These are phyloP conservation scores for Polyergus mexicanus DNA, from an alignment of 1,140 invertebrate species.

Conservation along the genomic window DNA sequence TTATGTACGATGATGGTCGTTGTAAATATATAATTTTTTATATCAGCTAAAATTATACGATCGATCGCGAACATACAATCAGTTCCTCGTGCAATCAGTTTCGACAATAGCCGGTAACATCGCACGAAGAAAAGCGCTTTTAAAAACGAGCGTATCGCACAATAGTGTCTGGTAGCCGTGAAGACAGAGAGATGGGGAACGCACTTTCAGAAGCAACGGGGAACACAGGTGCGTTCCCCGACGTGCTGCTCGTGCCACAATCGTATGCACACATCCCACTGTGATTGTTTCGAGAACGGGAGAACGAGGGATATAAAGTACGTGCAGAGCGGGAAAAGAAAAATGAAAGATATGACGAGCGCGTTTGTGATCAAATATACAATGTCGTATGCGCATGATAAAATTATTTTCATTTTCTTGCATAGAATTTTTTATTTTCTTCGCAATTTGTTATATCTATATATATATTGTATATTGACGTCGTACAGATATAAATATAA, in stretches of 20 bases:
- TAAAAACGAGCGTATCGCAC: slow-evolving; percentile 13
- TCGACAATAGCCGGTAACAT: slow-evolving; percentile 43
- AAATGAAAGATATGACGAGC: slow-evolving; percentile 47
- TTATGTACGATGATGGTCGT: slow-evolving; percentile 3
- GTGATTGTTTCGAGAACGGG: slow-evolving; percentile 76
- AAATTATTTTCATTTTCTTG: not conserved
- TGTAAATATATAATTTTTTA: not conserved
- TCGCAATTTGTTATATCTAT: not conserved
- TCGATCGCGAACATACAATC: not conserved
- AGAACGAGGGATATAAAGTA: slow-evolving; percentile 45
- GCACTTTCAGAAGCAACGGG: slow-evolving; percentile 68
- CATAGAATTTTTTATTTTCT: not conserved
- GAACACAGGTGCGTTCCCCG: slow-evolving; percentile 71
- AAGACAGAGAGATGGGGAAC: slow-evolving; percentile 48
- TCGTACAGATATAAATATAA: not conserved
- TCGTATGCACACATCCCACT: slow-evolving; percentile 69
- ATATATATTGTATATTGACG: not conserved
- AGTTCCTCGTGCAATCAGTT: slow-evolving; percentile 4
- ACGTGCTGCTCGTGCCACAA: slow-evolving; percentile 74
- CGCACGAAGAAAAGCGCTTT: slow-evolving; percentile 35
- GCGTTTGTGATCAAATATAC: slow-evolving; percentile 9
- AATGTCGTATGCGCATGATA: not conserved
- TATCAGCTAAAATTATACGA: not conserved
- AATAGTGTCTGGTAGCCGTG: slow-evolving; percentile 61
- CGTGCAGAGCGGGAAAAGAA: slow-evolving; percentile 48